Conservation (phyloP, 2,888 invertebrate genomes). For the Rhodophaea formosa region DNA sequence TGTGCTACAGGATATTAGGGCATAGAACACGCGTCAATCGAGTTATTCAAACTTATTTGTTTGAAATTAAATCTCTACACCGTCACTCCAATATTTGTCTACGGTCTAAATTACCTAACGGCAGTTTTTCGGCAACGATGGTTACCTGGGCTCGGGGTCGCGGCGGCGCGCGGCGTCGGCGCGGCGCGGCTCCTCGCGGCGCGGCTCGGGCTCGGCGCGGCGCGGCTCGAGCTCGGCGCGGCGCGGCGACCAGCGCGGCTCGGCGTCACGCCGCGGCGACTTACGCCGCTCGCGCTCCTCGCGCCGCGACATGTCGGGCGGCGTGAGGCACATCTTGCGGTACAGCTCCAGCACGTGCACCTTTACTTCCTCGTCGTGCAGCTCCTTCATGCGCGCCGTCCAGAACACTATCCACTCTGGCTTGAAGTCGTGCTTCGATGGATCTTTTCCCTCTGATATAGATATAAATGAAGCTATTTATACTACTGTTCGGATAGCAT, state of each 20-base stretch:
- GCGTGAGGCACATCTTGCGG: conserved; percentile 78
- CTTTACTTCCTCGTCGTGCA: conserved; percentile 86
- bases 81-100: no score
- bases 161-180: conserved; percentile 17
- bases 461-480: neutral
- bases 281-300: conserved; percentile 13
- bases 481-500: no score
- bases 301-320: conserved; percentile 44
- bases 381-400: conserved; percentile 90
- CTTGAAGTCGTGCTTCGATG: conserved; percentile 90
- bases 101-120: no score
- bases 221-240: conserved; percentile 10
- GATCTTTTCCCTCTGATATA: conserved; percentile 84
- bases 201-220: conserved; percentile 17
- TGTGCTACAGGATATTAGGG: no score
- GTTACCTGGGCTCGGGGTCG: conserved; percentile 19
- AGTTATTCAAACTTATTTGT: no score
- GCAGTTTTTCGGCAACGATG: no score
- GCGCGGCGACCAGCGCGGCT: conserved; percentile 26
- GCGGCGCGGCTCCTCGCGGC: conserved; percentile 27
- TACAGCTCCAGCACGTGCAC: conserved; percentile 85
- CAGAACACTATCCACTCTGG: conserved; percentile 94
- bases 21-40: no score
- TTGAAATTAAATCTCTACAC: no score
- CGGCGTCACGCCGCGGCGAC: conserved; percentile 6